Conservation (phyloP, 1,140 invertebrate species). For the Hirudo medicinalis region DNA sequence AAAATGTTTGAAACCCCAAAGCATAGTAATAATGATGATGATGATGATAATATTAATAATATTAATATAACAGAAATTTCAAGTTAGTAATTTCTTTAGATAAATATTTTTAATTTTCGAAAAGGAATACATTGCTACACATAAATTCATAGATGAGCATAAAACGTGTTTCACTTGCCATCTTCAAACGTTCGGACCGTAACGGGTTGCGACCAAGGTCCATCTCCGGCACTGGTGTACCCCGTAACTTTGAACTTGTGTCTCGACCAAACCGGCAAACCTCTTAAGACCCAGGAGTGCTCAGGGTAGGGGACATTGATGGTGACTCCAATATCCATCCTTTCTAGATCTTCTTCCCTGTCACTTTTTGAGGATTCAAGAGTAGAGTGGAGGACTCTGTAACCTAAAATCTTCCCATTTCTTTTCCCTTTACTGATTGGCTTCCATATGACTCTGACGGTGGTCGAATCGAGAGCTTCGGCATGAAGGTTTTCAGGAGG, state of each 20-base stretch:
- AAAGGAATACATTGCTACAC: background rate
- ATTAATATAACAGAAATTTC: background rate
- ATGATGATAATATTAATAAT: background rate
- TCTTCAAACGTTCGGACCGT: constrained; percentile 92
- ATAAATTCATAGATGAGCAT: background rate
- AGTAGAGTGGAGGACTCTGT: constrained; percentile 65
- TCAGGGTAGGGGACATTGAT: background rate
- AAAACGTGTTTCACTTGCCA: constrained; percentile 43
- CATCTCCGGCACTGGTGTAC: constrained; percentile 36
- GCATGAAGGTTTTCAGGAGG: constrained; percentile 84
- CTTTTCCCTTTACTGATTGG: constrained; percentile 69
- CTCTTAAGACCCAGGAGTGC: background rate
- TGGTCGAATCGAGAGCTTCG: constrained; percentile 67
- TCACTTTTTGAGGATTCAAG: background rate
- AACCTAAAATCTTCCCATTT: constrained; percentile 84
- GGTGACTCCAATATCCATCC: background rate
- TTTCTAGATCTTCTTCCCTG: background rate
- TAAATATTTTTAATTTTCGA: background rate
- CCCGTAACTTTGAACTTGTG: constrained; percentile 24
- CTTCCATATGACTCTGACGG: constrained; percentile 74
- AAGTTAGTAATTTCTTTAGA: background rate
- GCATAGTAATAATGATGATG: no score
- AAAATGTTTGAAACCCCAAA: background rate
- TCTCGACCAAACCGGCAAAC: background rate
- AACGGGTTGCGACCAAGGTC: constrained; percentile 66